Evolutionary conservation across 2,113 vertebrate species (phyloP), one percentile per base, ranked within the genome.

Genomic region (Hypomesus transpacificus): DNA sequence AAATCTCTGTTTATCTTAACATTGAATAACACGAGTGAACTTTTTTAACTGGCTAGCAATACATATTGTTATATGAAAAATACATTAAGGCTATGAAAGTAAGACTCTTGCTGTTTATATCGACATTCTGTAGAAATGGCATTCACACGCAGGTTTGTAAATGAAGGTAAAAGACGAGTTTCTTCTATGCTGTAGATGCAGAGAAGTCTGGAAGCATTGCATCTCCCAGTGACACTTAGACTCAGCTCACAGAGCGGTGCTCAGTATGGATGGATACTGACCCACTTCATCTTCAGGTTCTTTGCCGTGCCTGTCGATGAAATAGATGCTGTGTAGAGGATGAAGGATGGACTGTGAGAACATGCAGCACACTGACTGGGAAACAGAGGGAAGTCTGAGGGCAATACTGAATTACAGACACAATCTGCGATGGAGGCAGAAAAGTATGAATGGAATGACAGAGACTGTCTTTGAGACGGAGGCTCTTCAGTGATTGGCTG

Each of bases 81-180:
- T 59, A 54, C 24, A 65, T 74, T 86, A 87, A 84, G 77, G 82
- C 84, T 71, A 66, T 60, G 65, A 71, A 83, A 82, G 75, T 64
- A 84, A 85, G 78, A 84, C 84, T 82, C 77, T 28, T 22, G 24
- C 22, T 28, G 28, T 63, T 34, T 34, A 34, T 7, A 34, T 7
- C 6, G 31, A 7, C 31, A 34, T 26, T 26, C 31, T 5, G 22
- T 77, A 56, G 62, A 73, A 79, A 57, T 79, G 53, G 71, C 50
- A 74, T 75, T 52, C 61, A 74, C 26, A 52, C 24, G 60, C 61
- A 57, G 16, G 21, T 71, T 74, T 74, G 68, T 76, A 71, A 81
- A 82, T 74, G 56, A 77, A 64, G 75, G 69, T 74, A 70, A 20
- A 72, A 63, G 73, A 74, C 26, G 39, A 73, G 75, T 75, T 39